phyloP scores from a whole-genome alignment of 2,888 invertebrate genomes.

The Eupelmus urozonus region DNA sequence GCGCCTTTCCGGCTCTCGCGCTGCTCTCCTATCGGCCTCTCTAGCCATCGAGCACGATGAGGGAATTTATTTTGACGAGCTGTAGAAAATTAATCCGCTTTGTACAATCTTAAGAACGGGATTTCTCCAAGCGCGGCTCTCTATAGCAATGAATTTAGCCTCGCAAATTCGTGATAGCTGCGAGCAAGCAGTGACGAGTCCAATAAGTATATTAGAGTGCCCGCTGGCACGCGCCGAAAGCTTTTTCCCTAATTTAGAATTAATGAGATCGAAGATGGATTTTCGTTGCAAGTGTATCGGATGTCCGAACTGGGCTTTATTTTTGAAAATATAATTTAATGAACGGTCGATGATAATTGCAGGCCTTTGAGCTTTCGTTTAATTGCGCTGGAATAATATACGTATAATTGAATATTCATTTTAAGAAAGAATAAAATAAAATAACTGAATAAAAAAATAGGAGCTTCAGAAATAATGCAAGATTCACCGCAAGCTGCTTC shows the following conservation, averaged over 20 bases:
- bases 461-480: too few species aligned
- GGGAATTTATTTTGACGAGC: slow-evolving; percentile 49
- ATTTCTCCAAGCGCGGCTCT: neutral
- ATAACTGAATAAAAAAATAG: too few species aligned
- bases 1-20: neutral
- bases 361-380: too few species aligned
- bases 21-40: too few species aligned
- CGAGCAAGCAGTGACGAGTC: neutral
- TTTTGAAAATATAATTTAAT: neutral
- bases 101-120: slow-evolving; percentile 38
- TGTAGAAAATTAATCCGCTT: slow-evolving; percentile 56
- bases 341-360: too few species aligned
- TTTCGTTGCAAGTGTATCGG: neutral
- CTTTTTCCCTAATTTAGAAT: neutral
- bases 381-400: too few species aligned
- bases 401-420: too few species aligned
- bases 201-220: slow-evolving; percentile 16
- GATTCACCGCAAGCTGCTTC: too few species aligned
- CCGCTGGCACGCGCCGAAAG: neutral
- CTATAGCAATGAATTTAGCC: slow-evolving; percentile 11
- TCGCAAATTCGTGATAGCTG: slow-evolving; percentile 15
- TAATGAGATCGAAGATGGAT: slow-evolving; percentile 2
- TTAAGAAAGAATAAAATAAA: too few species aligned
- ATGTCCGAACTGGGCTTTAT: neutral
- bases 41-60: too few species aligned